Evolutionary conservation across 1,140 invertebrate species (phyloP), one percentile per base, ranked within the genome.

Genomic region (Lutraria rhynchaena): DNA sequence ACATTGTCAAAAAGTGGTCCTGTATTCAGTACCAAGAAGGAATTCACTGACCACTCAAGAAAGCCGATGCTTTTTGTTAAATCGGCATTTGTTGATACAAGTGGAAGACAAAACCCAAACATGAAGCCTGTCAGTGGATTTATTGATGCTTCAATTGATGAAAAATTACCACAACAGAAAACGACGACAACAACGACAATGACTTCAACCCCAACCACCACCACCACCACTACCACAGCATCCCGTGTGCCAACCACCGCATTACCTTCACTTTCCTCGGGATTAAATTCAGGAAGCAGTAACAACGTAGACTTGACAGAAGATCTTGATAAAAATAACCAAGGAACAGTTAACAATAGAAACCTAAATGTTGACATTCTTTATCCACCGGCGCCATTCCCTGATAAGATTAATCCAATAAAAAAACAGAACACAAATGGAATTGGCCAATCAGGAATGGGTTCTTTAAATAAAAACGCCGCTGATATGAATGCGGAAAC

Each of bases 311-410:
- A 17, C 7, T n/a, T 11, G 3, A 35, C 11, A 33, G 4, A 35
- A 5, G 35, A 31, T 11, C 5, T 4, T 1, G 35, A 33, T 15
- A 15, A 4, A 35, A 60, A 60, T 60, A 35, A 33, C 1, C 1
- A 33, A 3, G 35, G 3, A 17, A 22, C 57, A 33, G 15, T 17
- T 3, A 4, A 3, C 13, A 60, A 60, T 60, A 9, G 4, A 60
- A 67, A 67, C 3, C n/a, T 67, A 15, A 67, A 67, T 1, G 63
- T 67, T 44, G 63, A 67, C 33, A 67, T 67, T 27, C 24, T 67
- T 17, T 67, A 67, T n/a, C 63, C 63, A 29, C 63, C 63, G 3
- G 63, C 63, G 3, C 63, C 63, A 1, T 67, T 67, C 41, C 63
- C 63, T 7, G 27, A 46, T 13, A 37, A 31, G 29, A 19, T 41